phyloP scores from a whole-genome alignment of 2,113 vertebrate species.

The Odocoileus virginianus region DNA sequence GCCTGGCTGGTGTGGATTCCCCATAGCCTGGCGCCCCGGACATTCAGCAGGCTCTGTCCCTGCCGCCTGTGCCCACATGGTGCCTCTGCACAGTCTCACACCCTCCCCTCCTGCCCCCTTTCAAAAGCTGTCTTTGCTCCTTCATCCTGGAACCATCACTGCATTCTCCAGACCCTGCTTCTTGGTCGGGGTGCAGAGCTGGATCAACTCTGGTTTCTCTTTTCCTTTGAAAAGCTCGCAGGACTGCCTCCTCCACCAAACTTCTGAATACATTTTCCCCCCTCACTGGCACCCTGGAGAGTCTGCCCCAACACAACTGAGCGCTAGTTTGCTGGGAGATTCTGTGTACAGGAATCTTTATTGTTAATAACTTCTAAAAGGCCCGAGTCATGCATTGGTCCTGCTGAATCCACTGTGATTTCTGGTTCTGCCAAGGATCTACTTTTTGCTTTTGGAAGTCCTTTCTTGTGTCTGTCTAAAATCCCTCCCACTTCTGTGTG shows the following conservation, averaged over 20 bases:
- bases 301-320: too few species aligned
- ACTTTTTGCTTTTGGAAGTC: conserved; percentile 16
- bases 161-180: not conserved
- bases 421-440: not conserved
- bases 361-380: not conserved
- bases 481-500: not conserved
- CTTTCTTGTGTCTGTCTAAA: conserved; percentile 32
- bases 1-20: not conserved
- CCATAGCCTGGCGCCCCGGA: accelerated
- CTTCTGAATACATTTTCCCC: not conserved
- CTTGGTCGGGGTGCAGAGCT: not conserved
- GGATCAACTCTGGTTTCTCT: not conserved
- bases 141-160: not conserved
- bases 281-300: not conserved
- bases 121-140: not conserved
- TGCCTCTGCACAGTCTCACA: not conserved
- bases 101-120: not conserved
- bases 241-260: not conserved
- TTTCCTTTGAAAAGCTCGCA: not conserved
- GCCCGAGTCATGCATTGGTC: not conserved
- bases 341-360: not conserved
- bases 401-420: not conserved
- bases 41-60: not conserved
- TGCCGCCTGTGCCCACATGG: accelerated
- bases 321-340: not conserved